These are phyloP conservation scores for Acanthis flammea DNA, from an alignment of 2,797 vertebrate species.

Conservation along the genomic window DNA sequence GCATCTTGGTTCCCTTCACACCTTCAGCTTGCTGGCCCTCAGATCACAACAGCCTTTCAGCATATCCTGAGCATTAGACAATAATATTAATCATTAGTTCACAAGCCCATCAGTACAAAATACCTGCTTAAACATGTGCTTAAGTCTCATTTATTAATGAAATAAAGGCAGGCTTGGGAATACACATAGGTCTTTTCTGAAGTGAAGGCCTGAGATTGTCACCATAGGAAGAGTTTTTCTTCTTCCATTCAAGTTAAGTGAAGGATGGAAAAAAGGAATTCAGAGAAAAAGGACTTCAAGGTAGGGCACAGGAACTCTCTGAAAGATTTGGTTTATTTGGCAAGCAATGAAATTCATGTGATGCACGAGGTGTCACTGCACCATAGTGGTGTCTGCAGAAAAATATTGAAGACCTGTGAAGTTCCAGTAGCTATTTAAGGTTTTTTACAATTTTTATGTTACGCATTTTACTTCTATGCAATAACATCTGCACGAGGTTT, in stretches of 20 bases:
- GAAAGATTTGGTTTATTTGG: neutral
- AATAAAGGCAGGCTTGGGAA: neutral
- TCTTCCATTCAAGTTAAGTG: neutral
- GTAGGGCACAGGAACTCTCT: neutral
- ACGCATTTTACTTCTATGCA: fast-evolving
- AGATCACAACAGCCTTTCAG: neutral
- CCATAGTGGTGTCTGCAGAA: neutral
- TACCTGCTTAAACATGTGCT: neutral
- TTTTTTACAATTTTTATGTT: neutral
- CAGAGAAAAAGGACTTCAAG: neutral
- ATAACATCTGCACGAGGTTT: neutral
- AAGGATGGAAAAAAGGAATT: neutral
- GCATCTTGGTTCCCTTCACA: neutral
- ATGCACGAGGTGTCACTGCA: neutral
- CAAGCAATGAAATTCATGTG: neutral
- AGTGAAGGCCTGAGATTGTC: neutral
- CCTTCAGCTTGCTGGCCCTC: neutral
- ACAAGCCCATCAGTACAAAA: neutral
- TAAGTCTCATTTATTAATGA: neutral
- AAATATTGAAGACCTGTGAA: neutral
- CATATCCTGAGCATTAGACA: neutral
- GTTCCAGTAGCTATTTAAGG: neutral
- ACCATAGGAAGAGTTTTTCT: neutral
- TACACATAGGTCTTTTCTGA: neutral
- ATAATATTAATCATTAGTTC: neutral